phyloP scores from a whole-genome alignment of 2,113 vertebrate genomes.

The Meles meles region DNA sequence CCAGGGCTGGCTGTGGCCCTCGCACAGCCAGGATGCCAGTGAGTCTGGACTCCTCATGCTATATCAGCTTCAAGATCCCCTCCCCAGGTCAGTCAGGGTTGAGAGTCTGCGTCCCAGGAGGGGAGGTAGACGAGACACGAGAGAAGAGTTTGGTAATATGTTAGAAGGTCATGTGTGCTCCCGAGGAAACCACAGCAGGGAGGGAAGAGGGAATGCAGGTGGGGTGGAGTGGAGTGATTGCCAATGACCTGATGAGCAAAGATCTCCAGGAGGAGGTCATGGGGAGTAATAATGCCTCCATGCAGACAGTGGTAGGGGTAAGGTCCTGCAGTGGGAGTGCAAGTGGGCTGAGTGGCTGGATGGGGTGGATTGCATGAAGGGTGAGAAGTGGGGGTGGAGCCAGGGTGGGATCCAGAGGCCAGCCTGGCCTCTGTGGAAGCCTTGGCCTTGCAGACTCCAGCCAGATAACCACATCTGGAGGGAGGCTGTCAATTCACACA shows the following conservation, averaged over 20 bases:
- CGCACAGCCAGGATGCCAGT: neutral
- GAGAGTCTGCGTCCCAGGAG: too few species aligned
- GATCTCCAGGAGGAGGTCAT: neutral
- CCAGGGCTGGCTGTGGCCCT: too few species aligned
- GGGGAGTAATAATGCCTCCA: neutral
- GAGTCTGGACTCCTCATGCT: neutral
- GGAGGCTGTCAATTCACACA: neutral
- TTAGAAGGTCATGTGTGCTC: fast-evolving
- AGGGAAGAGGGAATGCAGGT: neutral
- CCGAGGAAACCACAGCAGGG: too few species aligned
- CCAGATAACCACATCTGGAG: neutral
- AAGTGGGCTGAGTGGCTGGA: neutral
- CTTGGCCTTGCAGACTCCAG: neutral
- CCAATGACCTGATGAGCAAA: neutral
- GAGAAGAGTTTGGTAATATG: neutral
- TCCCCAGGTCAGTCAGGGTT: neutral
- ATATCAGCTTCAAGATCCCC: neutral
- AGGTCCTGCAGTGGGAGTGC: neutral
- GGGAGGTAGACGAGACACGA: fast-evolving
- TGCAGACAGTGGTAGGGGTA: neutral
- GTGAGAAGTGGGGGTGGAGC: fast-evolving
- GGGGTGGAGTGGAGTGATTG: neutral
- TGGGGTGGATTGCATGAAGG: fast-evolving
- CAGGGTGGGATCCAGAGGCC: neutral
- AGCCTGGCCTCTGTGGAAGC: neutral